Evolutionary conservation across 2,888 invertebrate genomes (phyloP), one percentile per base, ranked within the genome.

Genomic region (Lacanobia wlatinum): DNA sequence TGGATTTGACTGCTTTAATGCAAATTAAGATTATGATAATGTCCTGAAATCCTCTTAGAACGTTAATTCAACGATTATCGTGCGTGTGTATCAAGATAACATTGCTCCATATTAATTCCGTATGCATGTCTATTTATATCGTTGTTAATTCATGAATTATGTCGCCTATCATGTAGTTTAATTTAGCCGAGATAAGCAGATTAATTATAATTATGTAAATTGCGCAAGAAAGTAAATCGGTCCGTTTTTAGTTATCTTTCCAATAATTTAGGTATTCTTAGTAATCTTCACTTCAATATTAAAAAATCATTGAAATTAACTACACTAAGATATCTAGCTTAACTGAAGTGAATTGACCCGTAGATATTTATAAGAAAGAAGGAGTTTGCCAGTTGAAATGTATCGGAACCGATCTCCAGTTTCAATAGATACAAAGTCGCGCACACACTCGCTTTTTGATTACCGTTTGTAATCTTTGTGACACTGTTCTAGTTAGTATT

Each of bases 21-120:
- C 38, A 52, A 62, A 62, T 63, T 8, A 46, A 55, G 59, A 78
- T 75, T 64, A 75, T 46, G 59, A 60, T 75, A 80, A 68, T 46
- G 6, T 60, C 18, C 23, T 63, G 21, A 65, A 64, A 76, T 65
- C 74, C 52, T 40, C 48, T 10, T 18, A 10, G 23, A 52, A 18
- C 23, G 55, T 43, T 68, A 43, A 43, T 55, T 34, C 60, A 40
- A 21, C 28, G 48, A 70, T 60, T 60, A 72, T n/a, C n/a, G n/a
- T n/a, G n/a, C n/a, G 21, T n/a, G 38, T 56, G 16, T 34, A 28
- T 53, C 23, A 64, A 38, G 48, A 73, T 73, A 58, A 38, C n/a
- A 76, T 69, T 10, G 56, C 50, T 21, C 18, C 9, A 6, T 46
- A 23, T 16, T 56, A 12, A 55, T 34, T 68, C 38, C 50, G 18